Base-by-base conservation (phyloP, 2,113 vertebrate species). In the Gymnobelideus leadbeateri region DNA sequence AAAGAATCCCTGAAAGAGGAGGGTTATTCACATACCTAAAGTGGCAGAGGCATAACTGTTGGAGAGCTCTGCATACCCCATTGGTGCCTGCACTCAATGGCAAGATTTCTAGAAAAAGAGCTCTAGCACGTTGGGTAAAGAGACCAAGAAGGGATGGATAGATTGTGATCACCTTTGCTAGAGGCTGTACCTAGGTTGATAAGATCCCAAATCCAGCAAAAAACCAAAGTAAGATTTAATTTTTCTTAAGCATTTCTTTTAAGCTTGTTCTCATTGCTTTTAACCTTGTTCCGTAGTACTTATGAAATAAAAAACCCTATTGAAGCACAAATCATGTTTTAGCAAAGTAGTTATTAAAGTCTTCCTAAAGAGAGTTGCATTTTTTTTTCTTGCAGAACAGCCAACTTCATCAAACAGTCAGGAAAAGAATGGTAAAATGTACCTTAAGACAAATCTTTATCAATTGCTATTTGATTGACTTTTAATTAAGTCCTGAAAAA, bases 171-270 rank as follows among this genome's bases (percentile, higher is more conserved):
- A 77, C 61, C 31, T 16, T 68, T 68, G 31, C 6, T 84, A 8
- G 37, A 43, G n/a, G 19, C 19, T 23, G 16, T n/a, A 43, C n/a
- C 19, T n/a, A 84, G n/a, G 16, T 84, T 43, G n/a, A 77, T 77
- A n/a, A 77, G 55, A 77, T 77, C 31, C 61, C 19, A 21, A 43
- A 43, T 84, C 19, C 61, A 84, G 21, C 68, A 43, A 43, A n/a
- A 37, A 84, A 43, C 0, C n/a, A 43, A 43, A 43, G 37, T 21
- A 84, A 37, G 31, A 89, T 94, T 54, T 68, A 68, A 68, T 68
- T 37, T 68, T 94, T 43, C 51, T 52, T 94, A 90, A 93, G 5
- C 46, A 54, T 68, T 43, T 51, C 91, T 23, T 93, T 26, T 37
- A 51, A 37, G 5, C 16, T 57, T 68, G 6, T 49, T 96, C 90